Conservation (phyloP, 2,113 vertebrate species). For the Leptodactylus fuscus region DNA sequence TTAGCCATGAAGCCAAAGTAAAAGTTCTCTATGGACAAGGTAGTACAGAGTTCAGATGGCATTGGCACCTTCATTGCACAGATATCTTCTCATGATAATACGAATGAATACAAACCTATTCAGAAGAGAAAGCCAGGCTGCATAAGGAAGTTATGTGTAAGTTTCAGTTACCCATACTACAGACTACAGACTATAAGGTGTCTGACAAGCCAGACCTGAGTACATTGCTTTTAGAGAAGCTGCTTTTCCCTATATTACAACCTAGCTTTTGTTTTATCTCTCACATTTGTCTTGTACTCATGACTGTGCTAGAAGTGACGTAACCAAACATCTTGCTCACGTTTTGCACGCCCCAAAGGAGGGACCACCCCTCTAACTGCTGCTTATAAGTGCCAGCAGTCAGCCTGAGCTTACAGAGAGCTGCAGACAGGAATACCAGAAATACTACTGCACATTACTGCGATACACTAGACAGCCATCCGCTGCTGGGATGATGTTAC, state of each 20-base stretch:
- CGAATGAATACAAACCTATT: background rate
- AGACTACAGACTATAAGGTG: no score
- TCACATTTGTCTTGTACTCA: no score
- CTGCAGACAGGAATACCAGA: background rate
- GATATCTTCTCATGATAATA: background rate
- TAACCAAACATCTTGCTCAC: background rate
- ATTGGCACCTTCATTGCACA: background rate
- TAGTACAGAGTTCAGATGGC: background rate
- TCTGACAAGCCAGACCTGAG: no score
- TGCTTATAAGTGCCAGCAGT: background rate
- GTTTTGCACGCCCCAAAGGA: background rate
- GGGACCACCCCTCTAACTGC: background rate
- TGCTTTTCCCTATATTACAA: no score
- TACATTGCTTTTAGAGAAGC: no score
- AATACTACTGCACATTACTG: background rate
- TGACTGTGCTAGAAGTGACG: no score
- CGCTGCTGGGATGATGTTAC: conserved; percentile 59
- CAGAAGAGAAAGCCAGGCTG: background rate
- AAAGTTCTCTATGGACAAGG: background rate
- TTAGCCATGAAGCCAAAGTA: background rate
- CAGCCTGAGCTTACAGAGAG: background rate
- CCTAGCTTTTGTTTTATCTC: no score
- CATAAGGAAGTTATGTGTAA: no score
- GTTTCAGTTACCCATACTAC: no score
- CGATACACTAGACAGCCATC: background rate